Percentiles rank a stretch among this genome's conserved stretches.
Conservation (phyloP, 2,797 vertebrate genomes). For the Schizopygopsis malacanthus region DNA sequence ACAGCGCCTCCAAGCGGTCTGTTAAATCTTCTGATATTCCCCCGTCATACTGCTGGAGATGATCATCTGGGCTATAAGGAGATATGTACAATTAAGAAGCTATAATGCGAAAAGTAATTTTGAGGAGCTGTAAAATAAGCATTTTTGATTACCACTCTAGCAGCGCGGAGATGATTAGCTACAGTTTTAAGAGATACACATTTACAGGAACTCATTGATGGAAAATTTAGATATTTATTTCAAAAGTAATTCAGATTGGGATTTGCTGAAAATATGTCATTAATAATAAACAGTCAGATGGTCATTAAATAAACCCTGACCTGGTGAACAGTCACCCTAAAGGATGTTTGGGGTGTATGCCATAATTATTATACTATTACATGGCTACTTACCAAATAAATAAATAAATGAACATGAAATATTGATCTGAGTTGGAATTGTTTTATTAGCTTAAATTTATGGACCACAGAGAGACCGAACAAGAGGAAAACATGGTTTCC, state of each 20-base stretch:
- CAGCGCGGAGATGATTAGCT: slow-evolving; percentile 6
- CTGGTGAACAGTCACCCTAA: neutral
- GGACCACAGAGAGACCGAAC: neutral
- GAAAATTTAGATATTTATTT: slow-evolving; percentile 71
- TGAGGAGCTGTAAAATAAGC: slow-evolving; percentile 72
- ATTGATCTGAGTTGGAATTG: neutral
- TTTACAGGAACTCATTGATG: slow-evolving; percentile 71
- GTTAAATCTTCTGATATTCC: slow-evolving; percentile 36
- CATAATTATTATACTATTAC: neutral
- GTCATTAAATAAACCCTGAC: slow-evolving; percentile 1
- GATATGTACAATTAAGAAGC: slow-evolving; percentile 71
- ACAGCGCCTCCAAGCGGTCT: slow-evolving; percentile 44
- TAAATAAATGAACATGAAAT: neutral
- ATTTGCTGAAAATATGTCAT: neutral
- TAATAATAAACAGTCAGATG: neutral
- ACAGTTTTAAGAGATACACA: slow-evolving; percentile 55
- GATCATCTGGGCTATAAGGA: slow-evolving; percentile 58
- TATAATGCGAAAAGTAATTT: slow-evolving; percentile 69
- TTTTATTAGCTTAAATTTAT: slow-evolving; percentile 5
- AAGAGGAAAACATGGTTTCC: neutral
- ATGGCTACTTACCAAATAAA: slow-evolving; percentile 26
- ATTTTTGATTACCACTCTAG: slow-evolving; percentile 52
- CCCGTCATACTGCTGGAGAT: slow-evolving; percentile 45
- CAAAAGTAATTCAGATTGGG: neutral
- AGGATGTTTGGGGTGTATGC: neutral